Evolutionary conservation across 1,140 invertebrate genomes (phyloP).

Genomic region (Penaeus chinensis): DNA sequence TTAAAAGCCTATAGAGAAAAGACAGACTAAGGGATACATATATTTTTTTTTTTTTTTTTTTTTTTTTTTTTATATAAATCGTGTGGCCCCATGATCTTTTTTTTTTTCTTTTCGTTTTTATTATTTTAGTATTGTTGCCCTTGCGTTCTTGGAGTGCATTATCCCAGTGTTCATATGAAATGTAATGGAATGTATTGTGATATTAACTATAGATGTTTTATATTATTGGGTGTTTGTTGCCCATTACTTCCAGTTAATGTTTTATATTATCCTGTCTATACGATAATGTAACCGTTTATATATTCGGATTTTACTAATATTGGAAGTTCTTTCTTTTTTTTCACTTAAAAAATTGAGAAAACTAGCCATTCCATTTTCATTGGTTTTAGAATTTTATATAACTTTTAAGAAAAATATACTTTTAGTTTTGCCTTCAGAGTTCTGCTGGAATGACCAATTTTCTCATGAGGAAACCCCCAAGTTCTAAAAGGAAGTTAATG

Average conservation of each 20-base stretch:
- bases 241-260: background rate
- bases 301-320: background rate
- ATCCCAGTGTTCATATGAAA: slow-evolving; percentile 8
- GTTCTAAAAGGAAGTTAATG: too few relatives aligned
- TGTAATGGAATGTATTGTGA: slow-evolving; percentile 38
- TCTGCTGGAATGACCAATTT: slow-evolving; percentile 11
- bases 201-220: slow-evolving; percentile 43
- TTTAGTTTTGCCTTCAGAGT: slow-evolving; percentile 22
- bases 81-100: slow-evolving; percentile 11
- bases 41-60: background rate
- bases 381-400: slow-evolving; percentile 12
- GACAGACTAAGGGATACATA: too few relatives aligned
- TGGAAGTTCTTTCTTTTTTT: slow-evolving; percentile 27
- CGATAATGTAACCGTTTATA: slow-evolving; percentile 1
- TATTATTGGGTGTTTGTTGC: slow-evolving; percentile 1
- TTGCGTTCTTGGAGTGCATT: background rate
- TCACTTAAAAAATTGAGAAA: background rate
- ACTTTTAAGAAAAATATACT: background rate
- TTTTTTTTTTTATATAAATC: slow-evolving; percentile 17
- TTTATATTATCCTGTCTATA: background rate
- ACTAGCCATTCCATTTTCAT: slow-evolving; percentile 21
- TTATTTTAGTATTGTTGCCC: slow-evolving; percentile 21
- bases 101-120: slow-evolving; percentile 15
- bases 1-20: too few relatives aligned
- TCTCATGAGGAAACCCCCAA: background rate